Base-by-base conservation (phyloP, 2,888 invertebrate species). In the Conchocele bisecta region DNA sequence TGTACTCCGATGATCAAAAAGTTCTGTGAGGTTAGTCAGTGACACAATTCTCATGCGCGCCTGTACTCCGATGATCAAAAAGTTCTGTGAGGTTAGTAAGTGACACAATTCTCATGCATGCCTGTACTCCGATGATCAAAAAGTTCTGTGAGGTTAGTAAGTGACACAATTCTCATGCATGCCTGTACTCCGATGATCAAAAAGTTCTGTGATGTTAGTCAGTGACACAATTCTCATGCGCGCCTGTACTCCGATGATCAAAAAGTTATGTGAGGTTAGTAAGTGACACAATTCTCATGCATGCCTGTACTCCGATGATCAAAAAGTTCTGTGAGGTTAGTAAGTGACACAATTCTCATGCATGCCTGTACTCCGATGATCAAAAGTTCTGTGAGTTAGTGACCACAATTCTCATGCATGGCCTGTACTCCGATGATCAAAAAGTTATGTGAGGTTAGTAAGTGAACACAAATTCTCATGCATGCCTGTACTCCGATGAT, bases 241-340 rank as follows among this genome's bases (percentile, higher is more conserved):
- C 24, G 94, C 96, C 60, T 99, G 98, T 89, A 95, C 95, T 86
- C 94, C 95, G 79, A 96, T 97, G 94, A 95, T 97, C 60, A 94
- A 95, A 81, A 93, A 94, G 78, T 97, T 95, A 91, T 98, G 98
- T 86, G 95, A 97, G 92, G 96, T 88, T 13, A 35, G 11, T 35
- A n/a, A n/a, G n/a, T n/a, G n/a, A n/a, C n/a, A n/a, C n/a, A n/a
- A n/a, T n/a, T n/a, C n/a, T n/a, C 11, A 35, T 35, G 37, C 11
- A 35, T 13, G 37, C 37, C n/a, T 35, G 37, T 35, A 35, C 37
- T 13, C 37, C 37, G 37, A 35, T 35, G 37, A 35, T 35, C 37
- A 35, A 35, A 35, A 35, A 11, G n/a, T 35, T 35, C 37, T 35
- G 37, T n/a, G 11, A 35, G 37, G 37, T 35, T 13, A 35, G 11